Evolutionary conservation across 2,797 vertebrate genomes (phyloP), one percentile per base, ranked within the genome.

Genomic region (Ctenochaetus hawaiiensis): DNA sequence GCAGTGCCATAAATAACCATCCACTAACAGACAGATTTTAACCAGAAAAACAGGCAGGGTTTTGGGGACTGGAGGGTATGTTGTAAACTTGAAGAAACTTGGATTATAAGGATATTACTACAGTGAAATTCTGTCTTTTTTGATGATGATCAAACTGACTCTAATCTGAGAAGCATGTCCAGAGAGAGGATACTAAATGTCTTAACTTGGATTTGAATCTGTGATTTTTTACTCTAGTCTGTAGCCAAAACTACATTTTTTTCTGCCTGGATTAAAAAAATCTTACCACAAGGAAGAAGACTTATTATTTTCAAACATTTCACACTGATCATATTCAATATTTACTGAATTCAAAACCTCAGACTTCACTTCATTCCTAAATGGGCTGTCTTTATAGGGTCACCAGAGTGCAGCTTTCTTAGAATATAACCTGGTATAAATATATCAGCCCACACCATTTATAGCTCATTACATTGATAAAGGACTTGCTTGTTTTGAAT

Each of bases 1-100:
- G 67, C 6, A 52, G 81, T 54, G 73, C 86, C 90, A 89, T 94
- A 93, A 93, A 94, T 94, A 94, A 90, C 78, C 43, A 13, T 56
- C 18, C 44, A 82, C 81, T 88, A 85, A 91, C 87, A 87, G 90
- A 87, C 77, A 74, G 77, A 88, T 78, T 83, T 75, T 75, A 81
- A 92, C 87, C 85, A 88, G 83, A 83, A 84, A 91, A 92, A 92
- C 89, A 92, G 82, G 39, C 69, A 54, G 67, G 54, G 62, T 68
- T 73, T 51, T 63, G 44, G 57, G 71, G 81, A 8, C 41, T 14
- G 57, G 77, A 59, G 68, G 68, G 51, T 65, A 61, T 16, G 63
- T 23, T 72, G 70, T 73, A 65, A 84, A 84, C 65, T 82, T 78
- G 52, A 58, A 75, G 76, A 78, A 64, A 76, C 49, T 22, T 62